These are phyloP conservation scores for Tetragnatha montana DNA, from an alignment of 2,888 invertebrate genomes.

Conservation along the genomic window DNA sequence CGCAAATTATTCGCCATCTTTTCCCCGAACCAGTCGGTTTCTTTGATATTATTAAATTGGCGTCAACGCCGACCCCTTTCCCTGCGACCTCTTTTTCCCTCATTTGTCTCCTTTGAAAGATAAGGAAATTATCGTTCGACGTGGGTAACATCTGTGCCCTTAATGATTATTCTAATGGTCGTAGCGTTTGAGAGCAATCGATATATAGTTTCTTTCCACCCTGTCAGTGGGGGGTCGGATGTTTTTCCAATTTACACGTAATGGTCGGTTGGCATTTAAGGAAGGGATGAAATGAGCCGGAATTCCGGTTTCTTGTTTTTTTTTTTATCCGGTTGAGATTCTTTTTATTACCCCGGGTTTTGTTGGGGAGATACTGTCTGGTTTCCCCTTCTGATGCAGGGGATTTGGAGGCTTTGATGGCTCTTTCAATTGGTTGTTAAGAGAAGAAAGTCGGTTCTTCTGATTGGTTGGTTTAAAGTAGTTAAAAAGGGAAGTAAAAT, in stretches of 20 bases:
- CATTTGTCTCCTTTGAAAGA: background rate
- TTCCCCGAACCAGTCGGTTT: background rate
- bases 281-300: background rate
- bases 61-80: background rate
- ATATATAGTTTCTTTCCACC: background rate
- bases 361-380: too few relatives aligned
- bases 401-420: too few relatives aligned
- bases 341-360: too few relatives aligned
- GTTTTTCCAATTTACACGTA: background rate
- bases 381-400: too few relatives aligned
- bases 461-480: too few relatives aligned
- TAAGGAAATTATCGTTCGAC: constrained; percentile 18
- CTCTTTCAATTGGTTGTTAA: too few relatives aligned
- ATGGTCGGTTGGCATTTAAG: background rate
- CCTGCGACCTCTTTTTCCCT: background rate
- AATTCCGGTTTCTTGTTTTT: background rate
- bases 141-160: constrained; percentile 20
- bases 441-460: too few relatives aligned
- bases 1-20: background rate
- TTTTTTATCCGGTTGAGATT: too few relatives aligned
- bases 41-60: background rate
- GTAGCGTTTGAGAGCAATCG: background rate
- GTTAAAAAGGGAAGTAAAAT: too few relatives aligned
- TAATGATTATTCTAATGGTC: constrained; percentile 40
- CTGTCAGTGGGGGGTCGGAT: background rate